phyloP scores from a whole-genome alignment of 1,140 invertebrate species.

The Leptopilina clavipes region DNA sequence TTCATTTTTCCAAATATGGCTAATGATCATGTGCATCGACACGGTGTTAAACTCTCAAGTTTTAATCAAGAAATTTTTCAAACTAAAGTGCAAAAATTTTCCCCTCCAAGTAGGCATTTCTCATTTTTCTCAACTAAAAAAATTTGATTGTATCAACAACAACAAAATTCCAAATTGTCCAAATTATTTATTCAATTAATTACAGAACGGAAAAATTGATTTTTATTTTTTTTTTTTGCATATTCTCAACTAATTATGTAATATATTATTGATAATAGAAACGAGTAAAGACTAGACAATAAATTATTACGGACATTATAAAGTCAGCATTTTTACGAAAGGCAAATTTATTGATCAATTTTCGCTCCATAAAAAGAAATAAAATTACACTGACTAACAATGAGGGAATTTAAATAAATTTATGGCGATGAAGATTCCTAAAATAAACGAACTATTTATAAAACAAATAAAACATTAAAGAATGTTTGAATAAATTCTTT shows the following conservation, averaged over 20 bases:
- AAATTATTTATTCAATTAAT: too few species aligned
- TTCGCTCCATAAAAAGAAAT: background rate
- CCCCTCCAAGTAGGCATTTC: background rate
- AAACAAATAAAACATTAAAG: background rate
- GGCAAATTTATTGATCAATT: slow-evolving; percentile 11
- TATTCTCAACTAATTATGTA: background rate
- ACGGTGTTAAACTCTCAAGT: background rate
- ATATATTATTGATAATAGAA: background rate
- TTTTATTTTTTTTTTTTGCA: too few species aligned
- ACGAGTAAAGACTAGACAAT: background rate
- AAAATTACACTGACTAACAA: background rate
- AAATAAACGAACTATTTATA: background rate
- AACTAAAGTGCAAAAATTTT: background rate
- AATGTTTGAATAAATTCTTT: too few species aligned
- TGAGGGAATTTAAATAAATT: too few species aligned
- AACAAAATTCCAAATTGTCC: too few species aligned
- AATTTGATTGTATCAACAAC: background rate
- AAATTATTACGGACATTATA: background rate
- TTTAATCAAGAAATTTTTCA: background rate
- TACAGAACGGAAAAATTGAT: too few species aligned
- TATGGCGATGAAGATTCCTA: too few species aligned
- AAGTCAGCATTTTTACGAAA: background rate
- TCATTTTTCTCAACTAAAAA: background rate
- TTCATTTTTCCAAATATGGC: slow-evolving; percentile 20
- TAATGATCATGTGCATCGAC: background rate